Percentiles rank a stretch among this genome's conserved stretches.
Evolutionary conservation across 2,113 vertebrate genomes (phyloP).

Genomic region (Orientallactaga bullata): DNA sequence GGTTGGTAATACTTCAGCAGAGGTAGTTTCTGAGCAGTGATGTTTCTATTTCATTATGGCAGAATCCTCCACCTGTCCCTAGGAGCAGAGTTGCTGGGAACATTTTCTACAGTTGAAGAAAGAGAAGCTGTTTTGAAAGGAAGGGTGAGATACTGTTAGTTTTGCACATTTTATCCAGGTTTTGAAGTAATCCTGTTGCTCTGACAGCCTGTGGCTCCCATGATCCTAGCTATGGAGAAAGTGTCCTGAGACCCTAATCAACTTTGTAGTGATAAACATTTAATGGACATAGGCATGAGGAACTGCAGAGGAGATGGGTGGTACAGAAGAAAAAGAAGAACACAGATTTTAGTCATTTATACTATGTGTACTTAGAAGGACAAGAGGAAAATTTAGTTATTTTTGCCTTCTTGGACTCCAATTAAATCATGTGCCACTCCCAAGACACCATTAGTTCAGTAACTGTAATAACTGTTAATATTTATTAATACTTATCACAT

Average conservation of each 20-base stretch:
- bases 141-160: background rate
- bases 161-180: background rate
- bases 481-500: background rate
- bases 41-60: background rate
- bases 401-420: background rate
- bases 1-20: background rate
- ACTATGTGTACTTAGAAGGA: background rate
- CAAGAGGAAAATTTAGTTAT: background rate
- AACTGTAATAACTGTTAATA: background rate
- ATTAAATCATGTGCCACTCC: background rate
- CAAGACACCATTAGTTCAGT: background rate
- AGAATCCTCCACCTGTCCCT: background rate
- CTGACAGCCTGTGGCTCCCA: background rate
- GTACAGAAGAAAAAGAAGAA: background rate
- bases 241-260: background rate
- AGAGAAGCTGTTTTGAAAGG: background rate
- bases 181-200: background rate
- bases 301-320: background rate
- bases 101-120: slow-evolving; percentile 38
- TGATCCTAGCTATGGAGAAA: background rate
- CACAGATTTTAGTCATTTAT: background rate
- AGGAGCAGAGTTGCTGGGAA: slow-evolving; percentile 48
- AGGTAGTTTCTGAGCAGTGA: slow-evolving; percentile 54
- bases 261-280: slow-evolving; percentile 46
- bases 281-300: background rate